A percentile compares a stretch with the other conserved stretches of the same genome.
phyloP scores from a whole-genome alignment of 1,140 invertebrate species.

The Drosophila micromelanica region DNA sequence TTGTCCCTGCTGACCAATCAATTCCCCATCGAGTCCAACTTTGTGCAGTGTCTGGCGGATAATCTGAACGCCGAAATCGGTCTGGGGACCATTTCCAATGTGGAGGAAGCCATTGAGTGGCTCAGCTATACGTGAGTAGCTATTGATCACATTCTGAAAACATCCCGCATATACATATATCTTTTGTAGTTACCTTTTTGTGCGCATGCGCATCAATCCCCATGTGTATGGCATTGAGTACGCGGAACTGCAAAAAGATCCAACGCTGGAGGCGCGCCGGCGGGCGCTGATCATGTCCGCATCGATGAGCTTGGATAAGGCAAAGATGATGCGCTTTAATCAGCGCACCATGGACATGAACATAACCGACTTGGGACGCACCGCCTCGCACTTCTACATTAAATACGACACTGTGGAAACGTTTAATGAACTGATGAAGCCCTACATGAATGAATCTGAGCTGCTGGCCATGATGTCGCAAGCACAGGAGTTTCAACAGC shows the following conservation, averaged over 20 bases:
- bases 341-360: constrained; percentile 92
- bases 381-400: constrained; percentile 98
- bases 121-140: constrained; percentile 92
- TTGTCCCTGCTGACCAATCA: constrained; percentile 97
- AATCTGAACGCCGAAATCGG: constrained; percentile 99
- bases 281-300: constrained; percentile 91
- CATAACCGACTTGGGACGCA: constrained; percentile 95
- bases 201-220: constrained; percentile 97
- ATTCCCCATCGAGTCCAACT: constrained; percentile 99
- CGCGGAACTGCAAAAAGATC: constrained; percentile 90
- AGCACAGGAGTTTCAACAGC: constrained; percentile 97
- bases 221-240: constrained; percentile 94
- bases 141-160: too few relatives aligned
- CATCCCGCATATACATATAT: not conserved
- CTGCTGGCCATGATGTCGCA: constrained; percentile 95
- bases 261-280: constrained; percentile 89
- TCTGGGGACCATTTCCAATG: constrained; percentile 96
- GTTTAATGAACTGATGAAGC: constrained; percentile 92
- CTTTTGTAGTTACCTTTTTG: constrained; percentile 91
- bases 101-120: constrained; percentile 99
- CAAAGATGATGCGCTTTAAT: constrained; percentile 97
- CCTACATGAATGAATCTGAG: constrained; percentile 94
- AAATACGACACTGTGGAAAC: constrained; percentile 98
- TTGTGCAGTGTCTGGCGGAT: constrained; percentile 95
- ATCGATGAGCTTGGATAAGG: constrained; percentile 94